Evolutionary conservation across 2,888 invertebrate species (phyloP).

Genomic region (Xylocampa areola): DNA sequence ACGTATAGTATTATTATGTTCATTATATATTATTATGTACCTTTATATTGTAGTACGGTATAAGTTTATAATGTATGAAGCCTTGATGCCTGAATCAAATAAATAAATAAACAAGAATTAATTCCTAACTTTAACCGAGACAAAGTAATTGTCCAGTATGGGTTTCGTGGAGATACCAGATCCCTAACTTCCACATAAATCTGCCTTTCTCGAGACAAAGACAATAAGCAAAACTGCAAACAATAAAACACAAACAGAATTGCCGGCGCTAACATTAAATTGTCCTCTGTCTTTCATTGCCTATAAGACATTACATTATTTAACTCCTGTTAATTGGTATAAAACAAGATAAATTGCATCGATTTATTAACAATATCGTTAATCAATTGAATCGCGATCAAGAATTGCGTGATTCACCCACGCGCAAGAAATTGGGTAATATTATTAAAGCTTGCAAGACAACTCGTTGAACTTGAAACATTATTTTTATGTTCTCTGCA

Average conservation of each 20-base stretch:
- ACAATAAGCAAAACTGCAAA: background rate
- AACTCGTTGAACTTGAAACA: too few species aligned
- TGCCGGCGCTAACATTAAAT: conserved; percentile 8
- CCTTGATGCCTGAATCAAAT: too few species aligned
- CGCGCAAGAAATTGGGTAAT: conserved; percentile 29
- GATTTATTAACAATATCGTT: conserved; percentile 39
- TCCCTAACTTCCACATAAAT: conserved; percentile 1
- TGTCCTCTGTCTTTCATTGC: conserved; percentile 3
- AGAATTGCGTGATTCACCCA: conserved; percentile 24
- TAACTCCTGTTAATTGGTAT: conserved; percentile 29
- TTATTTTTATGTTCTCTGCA: too few species aligned
- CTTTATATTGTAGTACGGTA: too few species aligned
- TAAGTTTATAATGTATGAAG: too few species aligned
- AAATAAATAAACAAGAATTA: too few species aligned
- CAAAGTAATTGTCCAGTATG: too few species aligned
- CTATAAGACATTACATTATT: conserved; percentile 14
- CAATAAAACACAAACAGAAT: background rate
- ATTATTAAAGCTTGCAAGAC: conserved; percentile 12
- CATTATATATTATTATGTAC: too few species aligned
- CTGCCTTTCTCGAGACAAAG: conserved; percentile 7
- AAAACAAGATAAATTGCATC: conserved; percentile 39
- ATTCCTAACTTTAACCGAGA: too few species aligned
- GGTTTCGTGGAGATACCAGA: too few species aligned
- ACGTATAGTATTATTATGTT: too few species aligned
- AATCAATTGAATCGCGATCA: conserved; percentile 42